Conservation (phyloP, 2,888 invertebrate genomes). For the Lordiphosa fenestrarum region DNA sequence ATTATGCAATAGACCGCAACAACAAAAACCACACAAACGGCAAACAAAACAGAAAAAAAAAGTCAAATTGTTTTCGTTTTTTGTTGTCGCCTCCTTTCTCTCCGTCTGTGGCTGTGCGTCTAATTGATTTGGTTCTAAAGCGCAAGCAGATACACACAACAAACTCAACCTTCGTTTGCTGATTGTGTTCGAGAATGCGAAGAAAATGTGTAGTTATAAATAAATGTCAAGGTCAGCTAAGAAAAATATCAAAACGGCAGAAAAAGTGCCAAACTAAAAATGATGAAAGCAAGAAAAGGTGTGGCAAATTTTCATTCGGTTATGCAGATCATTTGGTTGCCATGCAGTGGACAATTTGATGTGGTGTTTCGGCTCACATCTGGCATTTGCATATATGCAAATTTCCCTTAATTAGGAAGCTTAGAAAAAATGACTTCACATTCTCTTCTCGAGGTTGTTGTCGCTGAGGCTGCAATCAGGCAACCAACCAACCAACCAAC, state of each 20-base stretch:
- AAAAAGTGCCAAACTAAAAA: slow-evolving; percentile 12
- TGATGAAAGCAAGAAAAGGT: slow-evolving; percentile 35
- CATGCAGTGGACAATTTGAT: no score
- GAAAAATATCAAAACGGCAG: slow-evolving; percentile 4
- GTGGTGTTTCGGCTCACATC: slow-evolving; percentile 15
- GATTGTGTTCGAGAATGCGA: slow-evolving; percentile 22
- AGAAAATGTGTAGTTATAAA: slow-evolving; percentile 70
- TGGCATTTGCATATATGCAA: slow-evolving; percentile 37
- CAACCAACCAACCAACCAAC: slow-evolving; percentile 17
- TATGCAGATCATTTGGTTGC: slow-evolving; percentile 4
- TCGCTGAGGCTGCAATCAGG: slow-evolving; percentile 22
- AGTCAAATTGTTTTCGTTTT: slow-evolving; percentile 12
- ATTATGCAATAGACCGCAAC: slow-evolving; percentile 48
- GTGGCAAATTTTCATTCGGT: slow-evolving; percentile 36
- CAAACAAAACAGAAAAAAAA: slow-evolving; percentile 10
- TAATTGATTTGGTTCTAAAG: slow-evolving; percentile 9
- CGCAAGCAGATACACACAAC: no score
- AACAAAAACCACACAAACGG: slow-evolving; percentile 3
- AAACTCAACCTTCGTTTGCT: background rate
- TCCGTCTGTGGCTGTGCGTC: slow-evolving; percentile 4
- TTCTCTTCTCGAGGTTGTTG: slow-evolving; percentile 2
- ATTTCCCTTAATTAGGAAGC: slow-evolving; percentile 14
- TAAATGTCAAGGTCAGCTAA: slow-evolving; percentile 77
- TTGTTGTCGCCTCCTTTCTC: slow-evolving; percentile 1
- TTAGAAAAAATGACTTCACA: background rate